Conservation (phyloP, 2,797 vertebrate species). For the Silurus aristotelis region DNA sequence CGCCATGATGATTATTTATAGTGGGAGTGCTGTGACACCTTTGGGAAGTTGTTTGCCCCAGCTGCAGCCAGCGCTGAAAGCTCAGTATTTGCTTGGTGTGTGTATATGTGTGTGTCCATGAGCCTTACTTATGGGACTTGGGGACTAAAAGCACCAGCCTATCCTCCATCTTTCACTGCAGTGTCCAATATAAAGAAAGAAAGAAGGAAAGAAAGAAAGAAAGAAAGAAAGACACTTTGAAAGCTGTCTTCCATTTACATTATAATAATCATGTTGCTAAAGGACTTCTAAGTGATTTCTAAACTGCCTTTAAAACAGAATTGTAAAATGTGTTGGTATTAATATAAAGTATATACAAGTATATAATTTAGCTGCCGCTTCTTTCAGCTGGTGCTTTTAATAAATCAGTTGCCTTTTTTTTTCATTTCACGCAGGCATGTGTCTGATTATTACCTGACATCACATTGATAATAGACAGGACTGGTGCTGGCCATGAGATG, state of each 20-base stretch:
- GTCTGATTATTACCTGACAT: constrained; percentile 34
- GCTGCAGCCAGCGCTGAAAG: constrained; percentile 42
- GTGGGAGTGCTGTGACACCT: constrained; percentile 57
- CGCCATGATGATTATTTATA: constrained; percentile 62
- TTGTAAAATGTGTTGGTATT: not conserved
- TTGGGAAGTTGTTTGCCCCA: constrained; percentile 51
- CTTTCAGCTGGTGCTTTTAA: not conserved
- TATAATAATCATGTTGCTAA: not conserved
- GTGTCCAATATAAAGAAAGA: not conserved
- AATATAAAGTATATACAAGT: constrained; percentile 9
- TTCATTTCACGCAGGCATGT: not conserved
- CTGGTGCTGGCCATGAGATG: constrained; percentile 49
- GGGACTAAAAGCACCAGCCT: not conserved
- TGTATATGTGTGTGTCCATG: constrained; percentile 7
- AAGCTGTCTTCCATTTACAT: not conserved
- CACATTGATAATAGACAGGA: constrained; percentile 46
- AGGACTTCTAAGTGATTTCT: not conserved
- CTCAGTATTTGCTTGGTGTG: constrained; percentile 29
- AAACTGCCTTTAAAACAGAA: not conserved
- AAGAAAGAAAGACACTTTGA: not conserved
- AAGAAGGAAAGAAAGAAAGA: not conserved
- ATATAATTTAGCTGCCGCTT: not conserved
- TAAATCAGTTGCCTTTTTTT: constrained; percentile 1
- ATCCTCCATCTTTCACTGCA: constrained; percentile 4
- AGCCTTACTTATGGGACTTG: constrained; percentile 5